phyloP scores from a whole-genome alignment of 2,888 invertebrate genomes.

The Chymomyza amoena region DNA sequence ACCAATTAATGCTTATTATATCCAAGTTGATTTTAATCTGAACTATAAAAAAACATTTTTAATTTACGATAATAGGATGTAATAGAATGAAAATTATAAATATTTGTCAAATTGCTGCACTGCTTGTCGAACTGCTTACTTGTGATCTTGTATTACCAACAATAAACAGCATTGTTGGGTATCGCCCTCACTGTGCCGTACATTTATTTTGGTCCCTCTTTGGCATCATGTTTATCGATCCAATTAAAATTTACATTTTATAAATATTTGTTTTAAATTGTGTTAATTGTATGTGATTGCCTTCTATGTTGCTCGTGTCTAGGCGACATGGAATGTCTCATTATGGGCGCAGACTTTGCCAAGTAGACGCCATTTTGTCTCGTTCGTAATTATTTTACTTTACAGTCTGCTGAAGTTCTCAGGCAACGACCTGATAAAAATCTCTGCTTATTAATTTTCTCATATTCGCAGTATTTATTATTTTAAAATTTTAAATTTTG shows the following conservation, averaged over 20 bases:
- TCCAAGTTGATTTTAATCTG: too few relatives aligned
- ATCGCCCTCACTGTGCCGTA: too few relatives aligned
- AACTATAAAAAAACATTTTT: too few relatives aligned
- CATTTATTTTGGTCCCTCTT: not conserved
- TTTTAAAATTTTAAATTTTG: not conserved
- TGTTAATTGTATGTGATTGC: constrained; percentile 43
- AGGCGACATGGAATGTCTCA: not conserved
- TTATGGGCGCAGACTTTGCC: not conserved
- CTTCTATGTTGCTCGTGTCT: not conserved
- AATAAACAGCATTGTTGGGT: too few relatives aligned
- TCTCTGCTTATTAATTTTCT: constrained; percentile 15
- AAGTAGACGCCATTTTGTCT: constrained; percentile 44
- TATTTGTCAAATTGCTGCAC: too few relatives aligned
- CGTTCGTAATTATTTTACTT: constrained; percentile 69
- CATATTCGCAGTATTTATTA: not conserved
- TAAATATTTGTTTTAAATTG: constrained; percentile 23
- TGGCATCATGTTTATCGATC: constrained; percentile 55
- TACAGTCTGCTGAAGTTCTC: constrained; percentile 68
- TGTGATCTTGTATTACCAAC: too few relatives aligned
- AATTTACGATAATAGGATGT: too few relatives aligned
- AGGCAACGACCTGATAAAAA: constrained; percentile 56
- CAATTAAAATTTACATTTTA: constrained; percentile 55
- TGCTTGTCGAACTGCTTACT: too few relatives aligned
- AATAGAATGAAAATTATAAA: too few relatives aligned
- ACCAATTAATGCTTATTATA: too few relatives aligned